Base-by-base conservation (phyloP, 2,888 invertebrate genomes). In the Anaspis maculata region DNA sequence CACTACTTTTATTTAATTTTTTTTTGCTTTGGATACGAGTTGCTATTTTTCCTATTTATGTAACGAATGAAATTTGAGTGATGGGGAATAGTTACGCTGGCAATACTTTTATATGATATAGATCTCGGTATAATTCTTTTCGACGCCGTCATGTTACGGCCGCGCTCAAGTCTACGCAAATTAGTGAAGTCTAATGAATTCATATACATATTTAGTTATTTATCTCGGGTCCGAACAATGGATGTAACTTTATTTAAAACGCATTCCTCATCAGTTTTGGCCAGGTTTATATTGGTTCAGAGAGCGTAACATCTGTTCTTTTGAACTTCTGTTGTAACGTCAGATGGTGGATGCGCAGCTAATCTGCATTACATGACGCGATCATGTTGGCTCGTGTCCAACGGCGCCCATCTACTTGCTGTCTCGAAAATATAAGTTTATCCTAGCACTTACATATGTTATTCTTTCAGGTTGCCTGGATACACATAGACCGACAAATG, bases 401-500 rank as follows among this genome's bases (percentile, higher is more conserved):
- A 55, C 29, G 27, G 25, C 31, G 9, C 32, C 37, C 39, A 37
- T 39, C 45, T 42, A 36, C 41, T 42, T 34, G 35, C 34, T 43
- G 39, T 37, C 37, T 41, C 36, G 38, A 37, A 41, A 46, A 44
- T 44, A 36, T 43, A 43, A 46, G 32, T 38, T 42, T 44, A 38
- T 34, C 23, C 36, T 30, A 16, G 28, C 37, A 36, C 40, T 37
- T 40, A 35, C 35, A 32, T 36, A 32, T 36, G 35, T 36, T 32
- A 32, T 30, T 28, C 30, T 55, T 50, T 26, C 67, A 92, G 91
- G 89, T 92, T 55, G 91, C 91, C 42, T 92, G 91, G 91, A 84
- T 91, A 55, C 90, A 91, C 69, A 89, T 92, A 59, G 90, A 91
- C 67, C 78, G 90, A 30, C 88, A 91, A 71, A 90, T 91, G 86